Base-by-base conservation (phyloP, 2,888 invertebrate genomes). In the Lochmaea capreae region DNA sequence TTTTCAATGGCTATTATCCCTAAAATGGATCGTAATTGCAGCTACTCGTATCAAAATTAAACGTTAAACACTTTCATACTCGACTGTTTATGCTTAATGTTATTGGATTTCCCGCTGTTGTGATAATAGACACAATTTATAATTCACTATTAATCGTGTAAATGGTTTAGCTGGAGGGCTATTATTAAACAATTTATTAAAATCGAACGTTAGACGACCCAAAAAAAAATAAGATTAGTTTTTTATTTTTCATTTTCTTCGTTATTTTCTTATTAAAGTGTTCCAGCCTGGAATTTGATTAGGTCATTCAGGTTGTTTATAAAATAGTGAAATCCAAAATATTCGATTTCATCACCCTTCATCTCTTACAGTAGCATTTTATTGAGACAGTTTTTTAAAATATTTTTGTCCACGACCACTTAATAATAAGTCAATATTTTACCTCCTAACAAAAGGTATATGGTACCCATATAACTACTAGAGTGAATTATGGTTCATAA, bases 61-160 rank as follows among this genome's bases (percentile, higher is more conserved):
- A 54, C 16, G n/a, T n/a, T 54, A 16, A 54, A 16, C 52, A 54
- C 52, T 54, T 16, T 8, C 8, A n/a, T 16, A 9, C 52, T 54
- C 52, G 16, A n/a, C n/a, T 18, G 52, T 54, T n/a, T 16, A 54
- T 16, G 11, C 52, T 54, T 54, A 54, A 54, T 54, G 52, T 9
- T 54, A 54, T 54, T 54, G 52, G 52, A n/a, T 33, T 59, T 59
- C 33, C 59, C 33, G 59, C 33, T 59, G 39, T n/a, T n/a, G 26
- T 59, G 33, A 59, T 33, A 59, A 26, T 33, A 33, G 39, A 39
- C 26, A 11, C 33, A 59, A 33, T n/a, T n/a, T n/a, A 33, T 33
- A 39, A n/a, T 59, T 33, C 26, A 59, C 39, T 59, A 33, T 59
- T 59, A 59, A 59, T 26, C 14, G 33, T n/a, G n/a, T 14, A 33